A percentile compares a stretch with the other conserved stretches of the same genome.
phyloP scores from a whole-genome alignment of 37 sponge, comb jelly and placozoan genomes.

The Lycopodina hypogea region DNA sequence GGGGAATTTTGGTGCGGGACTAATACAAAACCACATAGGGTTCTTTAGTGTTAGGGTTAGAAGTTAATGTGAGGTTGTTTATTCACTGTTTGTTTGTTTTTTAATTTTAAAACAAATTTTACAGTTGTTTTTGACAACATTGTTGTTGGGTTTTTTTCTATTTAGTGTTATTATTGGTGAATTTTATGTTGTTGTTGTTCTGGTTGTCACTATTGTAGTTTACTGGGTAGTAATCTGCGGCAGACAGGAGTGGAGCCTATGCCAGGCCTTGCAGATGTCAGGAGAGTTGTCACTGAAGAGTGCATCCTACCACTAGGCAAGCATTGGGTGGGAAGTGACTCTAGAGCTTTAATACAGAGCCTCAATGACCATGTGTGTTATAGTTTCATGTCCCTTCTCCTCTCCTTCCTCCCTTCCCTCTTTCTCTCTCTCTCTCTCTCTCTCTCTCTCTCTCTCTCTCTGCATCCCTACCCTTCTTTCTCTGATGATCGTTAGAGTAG shows the following conservation, averaged over 20 bases:
- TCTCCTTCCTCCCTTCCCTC: too few species aligned
- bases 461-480: neutral
- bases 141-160: too few species aligned
- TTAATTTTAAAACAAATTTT: too few species aligned
- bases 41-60: neutral
- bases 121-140: neutral
- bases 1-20: conserved; percentile 91
- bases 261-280: conserved; percentile 93
- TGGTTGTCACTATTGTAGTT: neutral
- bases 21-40: neutral
- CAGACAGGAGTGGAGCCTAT: conserved; percentile 87
- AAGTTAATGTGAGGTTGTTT: neutral
- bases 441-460: too few species aligned
- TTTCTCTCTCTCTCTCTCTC: too few species aligned
- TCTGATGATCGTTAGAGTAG: too few species aligned
- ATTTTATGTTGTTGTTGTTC: neutral
- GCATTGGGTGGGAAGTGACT: too few species aligned
- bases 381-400: conserved; percentile 6
- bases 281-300: conserved; percentile 90
- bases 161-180: neutral
- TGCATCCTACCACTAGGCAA: conserved; percentile 96
- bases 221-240: conserved; percentile 79
- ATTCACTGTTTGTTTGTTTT: neutral
- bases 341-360: neutral
- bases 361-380: too few species aligned